Evolutionary conservation across 2,113 vertebrate species (phyloP).

Genomic region (Saccopteryx bilineata): DNA sequence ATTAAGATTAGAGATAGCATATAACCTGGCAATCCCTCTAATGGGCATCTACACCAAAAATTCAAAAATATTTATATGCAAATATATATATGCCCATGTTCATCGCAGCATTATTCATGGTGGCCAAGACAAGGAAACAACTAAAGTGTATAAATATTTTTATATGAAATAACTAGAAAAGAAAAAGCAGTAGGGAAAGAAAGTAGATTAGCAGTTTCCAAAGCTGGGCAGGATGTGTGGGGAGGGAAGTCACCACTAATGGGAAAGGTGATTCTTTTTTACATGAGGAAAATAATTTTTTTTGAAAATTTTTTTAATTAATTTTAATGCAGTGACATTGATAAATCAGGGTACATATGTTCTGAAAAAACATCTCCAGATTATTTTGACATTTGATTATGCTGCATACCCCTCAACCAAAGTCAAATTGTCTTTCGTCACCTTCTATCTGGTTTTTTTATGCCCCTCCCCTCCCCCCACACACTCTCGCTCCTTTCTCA

Average conservation of each 20-base stretch:
- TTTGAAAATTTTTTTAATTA: no score
- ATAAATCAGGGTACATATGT: no score
- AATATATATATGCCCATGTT: not conserved
- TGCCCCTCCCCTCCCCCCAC: no score
- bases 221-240: not conserved
- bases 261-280: not conserved
- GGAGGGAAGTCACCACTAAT: not conserved
- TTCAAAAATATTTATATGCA: no score
- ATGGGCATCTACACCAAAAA: not conserved
- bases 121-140: not conserved
- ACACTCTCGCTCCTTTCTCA: no score
- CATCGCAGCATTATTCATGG: not conserved
- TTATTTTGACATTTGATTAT: no score
- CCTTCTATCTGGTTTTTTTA: no score
- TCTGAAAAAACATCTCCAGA: no score
- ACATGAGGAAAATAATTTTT: not conserved
- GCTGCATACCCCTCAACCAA: no score
- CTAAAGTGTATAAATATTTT: not conserved
- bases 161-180: not conserved
- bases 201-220: not conserved
- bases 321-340: no score
- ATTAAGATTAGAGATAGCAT: not conserved
- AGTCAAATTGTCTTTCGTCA: no score
- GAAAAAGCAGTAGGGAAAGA: not conserved
- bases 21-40: not conserved